Evolutionary conservation across 2,113 vertebrate species (phyloP).

Genomic region (Pseudonaja textilis): DNA sequence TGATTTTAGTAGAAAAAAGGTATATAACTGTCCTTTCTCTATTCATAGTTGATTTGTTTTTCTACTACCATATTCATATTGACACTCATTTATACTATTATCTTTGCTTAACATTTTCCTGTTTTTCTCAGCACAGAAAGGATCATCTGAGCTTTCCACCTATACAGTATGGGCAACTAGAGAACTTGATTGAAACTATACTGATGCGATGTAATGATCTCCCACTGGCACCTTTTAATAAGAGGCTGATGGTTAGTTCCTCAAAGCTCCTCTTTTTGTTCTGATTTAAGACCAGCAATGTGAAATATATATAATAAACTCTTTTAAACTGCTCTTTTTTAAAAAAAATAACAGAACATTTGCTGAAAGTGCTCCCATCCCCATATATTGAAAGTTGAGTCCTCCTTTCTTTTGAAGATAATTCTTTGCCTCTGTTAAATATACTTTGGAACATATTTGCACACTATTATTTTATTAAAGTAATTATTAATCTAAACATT

Average conservation of each 20-base stretch:
- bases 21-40: not conserved
- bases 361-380: slow-evolving; percentile 7
- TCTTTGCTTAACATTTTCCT: not conserved
- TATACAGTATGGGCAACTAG: slow-evolving; percentile 79
- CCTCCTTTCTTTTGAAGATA: not conserved
- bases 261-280: not conserved
- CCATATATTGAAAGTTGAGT: slow-evolving; percentile 5
- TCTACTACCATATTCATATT: not conserved
- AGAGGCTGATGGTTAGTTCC: slow-evolving; percentile 61
- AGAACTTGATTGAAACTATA: slow-evolving; percentile 74
- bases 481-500: not conserved
- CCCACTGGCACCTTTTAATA: slow-evolving; percentile 54
- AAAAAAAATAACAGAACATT: not conserved
- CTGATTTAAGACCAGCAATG: not conserved
- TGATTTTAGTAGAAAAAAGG: not conserved
- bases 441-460: not conserved
- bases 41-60: not conserved
- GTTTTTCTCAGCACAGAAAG: slow-evolving; percentile 72
- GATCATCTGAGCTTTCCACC: slow-evolving; percentile 83
- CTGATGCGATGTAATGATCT: slow-evolving; percentile 77
- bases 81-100: not conserved
- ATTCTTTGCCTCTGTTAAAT: not conserved
- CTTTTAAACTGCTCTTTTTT: not conserved
- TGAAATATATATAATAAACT: slow-evolving; percentile 3
- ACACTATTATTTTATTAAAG: not conserved